Evolutionary conservation across 1,140 invertebrate species (phyloP).

Genomic region (Nasonia longicornis): DNA sequence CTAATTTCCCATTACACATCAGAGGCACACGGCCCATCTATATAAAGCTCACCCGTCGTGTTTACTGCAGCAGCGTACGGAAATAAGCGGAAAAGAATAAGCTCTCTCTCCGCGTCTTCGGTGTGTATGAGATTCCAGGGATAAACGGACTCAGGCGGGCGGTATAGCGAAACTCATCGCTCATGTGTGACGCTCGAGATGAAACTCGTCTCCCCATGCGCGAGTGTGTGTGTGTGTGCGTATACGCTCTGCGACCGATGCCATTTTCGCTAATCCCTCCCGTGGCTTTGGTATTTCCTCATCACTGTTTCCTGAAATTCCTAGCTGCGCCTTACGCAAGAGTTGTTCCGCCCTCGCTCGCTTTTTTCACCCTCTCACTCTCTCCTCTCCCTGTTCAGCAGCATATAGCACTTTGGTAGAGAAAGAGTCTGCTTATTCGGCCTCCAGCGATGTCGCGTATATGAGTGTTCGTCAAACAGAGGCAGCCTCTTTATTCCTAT

Average conservation of each 20-base stretch:
- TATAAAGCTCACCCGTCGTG: neutral
- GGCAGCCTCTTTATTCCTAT: neutral
- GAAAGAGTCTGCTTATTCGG: neutral
- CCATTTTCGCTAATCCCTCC: conserved; percentile 30
- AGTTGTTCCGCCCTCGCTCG: neutral
- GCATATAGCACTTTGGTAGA: too few relatives aligned
- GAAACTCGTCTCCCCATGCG: neutral
- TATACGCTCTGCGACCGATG: neutral
- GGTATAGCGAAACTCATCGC: neutral
- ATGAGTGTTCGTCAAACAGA: conserved; percentile 21
- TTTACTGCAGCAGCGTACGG: too few relatives aligned
- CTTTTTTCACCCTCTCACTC: neutral
- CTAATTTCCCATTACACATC: neutral
- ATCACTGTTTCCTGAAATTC: conserved; percentile 5
- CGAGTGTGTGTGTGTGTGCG: neutral
- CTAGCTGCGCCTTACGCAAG: neutral
- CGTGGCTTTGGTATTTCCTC: conserved; percentile 24
- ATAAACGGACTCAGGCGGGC: neutral
- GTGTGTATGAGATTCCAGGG: neutral
- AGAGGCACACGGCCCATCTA: neutral
- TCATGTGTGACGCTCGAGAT: conserved; percentile 4
- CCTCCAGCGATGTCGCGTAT: neutral
- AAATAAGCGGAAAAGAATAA: neutral
- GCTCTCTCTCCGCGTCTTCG: neutral
- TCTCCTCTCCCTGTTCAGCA: neutral